Percentiles rank a stretch among this genome's conserved stretches.
Conservation (phyloP, 2,888 invertebrate species). For the Drosophila nr. perissopoda region DNA sequence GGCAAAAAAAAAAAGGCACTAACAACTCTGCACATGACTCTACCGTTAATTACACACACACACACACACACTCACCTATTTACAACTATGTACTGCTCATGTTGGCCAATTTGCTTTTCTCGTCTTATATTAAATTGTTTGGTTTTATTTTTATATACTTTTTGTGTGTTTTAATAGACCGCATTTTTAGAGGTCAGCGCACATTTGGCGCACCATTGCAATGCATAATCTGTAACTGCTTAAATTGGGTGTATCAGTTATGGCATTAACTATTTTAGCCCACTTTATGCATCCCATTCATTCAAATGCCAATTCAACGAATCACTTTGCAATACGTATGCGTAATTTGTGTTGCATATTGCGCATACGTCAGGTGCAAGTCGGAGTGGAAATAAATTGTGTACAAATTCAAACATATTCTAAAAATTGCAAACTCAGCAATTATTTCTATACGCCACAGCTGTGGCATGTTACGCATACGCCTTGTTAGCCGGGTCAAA, state of each 20-base stretch:
- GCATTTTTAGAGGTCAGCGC: constrained; percentile 79
- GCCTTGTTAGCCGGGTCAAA: constrained; percentile 35
- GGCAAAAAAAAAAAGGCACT: constrained; percentile 36
- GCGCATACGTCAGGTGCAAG: constrained; percentile 53
- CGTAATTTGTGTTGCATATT: constrained; percentile 42
- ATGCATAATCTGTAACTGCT: constrained; percentile 42
- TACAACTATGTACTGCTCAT: constrained; percentile 16
- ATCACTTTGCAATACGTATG: constrained; percentile 46
- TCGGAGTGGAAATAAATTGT: background rate
- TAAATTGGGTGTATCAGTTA: constrained; percentile 42
- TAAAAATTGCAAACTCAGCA: constrained; percentile 4
- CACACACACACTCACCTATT: constrained; percentile 9
- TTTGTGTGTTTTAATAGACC: constrained; percentile 64
- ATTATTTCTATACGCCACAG: constrained; percentile 38
- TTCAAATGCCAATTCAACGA: constrained; percentile 3
- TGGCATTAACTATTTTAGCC: background rate
- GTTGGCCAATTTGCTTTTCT: constrained; percentile 74
- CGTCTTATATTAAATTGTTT: constrained; percentile 65
- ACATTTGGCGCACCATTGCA: constrained; percentile 75
- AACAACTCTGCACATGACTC: constrained; percentile 63
- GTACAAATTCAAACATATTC: background rate
- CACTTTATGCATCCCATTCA: constrained; percentile 23
- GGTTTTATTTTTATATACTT: constrained; percentile 29
- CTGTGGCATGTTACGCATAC: constrained; percentile 52
- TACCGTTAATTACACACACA: constrained; percentile 70